These are phyloP conservation scores for Aegithalos caudatus DNA, from an alignment of 2,113 vertebrate genomes.

Conservation along the genomic window DNA sequence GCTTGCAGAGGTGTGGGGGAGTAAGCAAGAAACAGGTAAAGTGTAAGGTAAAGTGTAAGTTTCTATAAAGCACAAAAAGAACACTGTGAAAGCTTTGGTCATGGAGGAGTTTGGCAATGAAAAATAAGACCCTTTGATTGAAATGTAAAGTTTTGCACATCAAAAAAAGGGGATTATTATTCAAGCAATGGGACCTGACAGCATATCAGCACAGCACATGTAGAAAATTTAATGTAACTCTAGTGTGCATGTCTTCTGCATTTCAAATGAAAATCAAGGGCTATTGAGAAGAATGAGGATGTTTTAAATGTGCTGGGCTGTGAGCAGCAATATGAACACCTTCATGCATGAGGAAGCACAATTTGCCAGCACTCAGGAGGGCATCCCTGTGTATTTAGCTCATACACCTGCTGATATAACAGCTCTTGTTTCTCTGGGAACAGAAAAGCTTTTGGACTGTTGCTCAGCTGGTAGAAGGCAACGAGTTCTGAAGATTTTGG, in stretches of 20 bases:
- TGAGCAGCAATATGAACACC: not conserved
- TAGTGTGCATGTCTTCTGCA: not conserved
- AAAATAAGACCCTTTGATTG: not conserved
- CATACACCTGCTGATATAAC: not conserved
- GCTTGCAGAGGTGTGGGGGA: not conserved
- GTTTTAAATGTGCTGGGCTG: not conserved
- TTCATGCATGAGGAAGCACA: not conserved
- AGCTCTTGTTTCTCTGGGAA: not conserved
- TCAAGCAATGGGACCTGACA: not conserved
- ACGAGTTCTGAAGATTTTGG: not conserved
- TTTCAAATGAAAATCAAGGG: constrained; percentile 15
- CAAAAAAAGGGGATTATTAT: constrained; percentile 15
- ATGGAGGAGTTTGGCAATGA: not conserved
- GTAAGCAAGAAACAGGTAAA: not conserved
- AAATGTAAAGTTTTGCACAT: constrained; percentile 1
- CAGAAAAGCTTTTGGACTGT: not conserved
- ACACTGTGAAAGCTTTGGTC: not conserved
- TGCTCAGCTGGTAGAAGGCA: not conserved
- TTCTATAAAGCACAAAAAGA: not conserved
- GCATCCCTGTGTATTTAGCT: not conserved
- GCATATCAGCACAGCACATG: not conserved
- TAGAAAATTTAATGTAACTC: not conserved
- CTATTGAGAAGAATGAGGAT: not conserved
- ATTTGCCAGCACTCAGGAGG: not conserved
- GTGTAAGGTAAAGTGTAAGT: not conserved